Base-by-base conservation (phyloP, 2,113 vertebrate species). In the Bubo scandiacus region DNA sequence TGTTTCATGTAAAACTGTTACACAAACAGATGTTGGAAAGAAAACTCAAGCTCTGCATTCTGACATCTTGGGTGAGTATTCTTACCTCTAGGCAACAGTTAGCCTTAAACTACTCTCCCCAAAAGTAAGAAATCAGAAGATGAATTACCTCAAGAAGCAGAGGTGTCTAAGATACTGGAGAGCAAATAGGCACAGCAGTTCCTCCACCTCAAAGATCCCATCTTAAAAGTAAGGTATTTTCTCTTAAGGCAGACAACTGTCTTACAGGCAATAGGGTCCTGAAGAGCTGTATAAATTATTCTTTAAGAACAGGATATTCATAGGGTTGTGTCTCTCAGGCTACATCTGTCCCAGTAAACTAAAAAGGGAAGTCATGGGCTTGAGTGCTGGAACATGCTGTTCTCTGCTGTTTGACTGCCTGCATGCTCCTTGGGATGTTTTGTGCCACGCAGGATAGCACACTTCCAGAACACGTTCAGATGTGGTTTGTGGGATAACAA, bases 381-480 rank as follows among this genome's bases (percentile, higher is more conserved):
- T 43, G 26, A 71, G 42, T 0, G 1, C 11, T 14, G 23, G 4
- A 34, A 68, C 25, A 49, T 0, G 1, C 4, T 57, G 61, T 40
- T 42, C 12, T 57, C 34, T 36, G 27, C 19, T 55, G 10, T 49
- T 66, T 43, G 13, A 22, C 34, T 59, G 34, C 20, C 13, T 57
- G 12, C 11, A 7, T 12, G 18, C 5, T 71, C 43, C 29, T 66
- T 3, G 0, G 21, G 3, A 4, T 1, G 0, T 27, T 84, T 54
- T 79, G 16, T 63, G 43, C 52, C 38, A 45, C 0, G 0, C 1
- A 3, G 2, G 6, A 9, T 45, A 49, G 2, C 32, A 38, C 2
- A 1, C 12, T 65, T 11, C 15, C 47, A 52, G n/a, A 59, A 47
- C 7, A 57, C 23, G 3, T 36, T 80, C 58, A 72, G 42, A 18